Evolutionary conservation across 2,888 invertebrate species (phyloP).

Genomic region (Gastrophysa polygoni): DNA sequence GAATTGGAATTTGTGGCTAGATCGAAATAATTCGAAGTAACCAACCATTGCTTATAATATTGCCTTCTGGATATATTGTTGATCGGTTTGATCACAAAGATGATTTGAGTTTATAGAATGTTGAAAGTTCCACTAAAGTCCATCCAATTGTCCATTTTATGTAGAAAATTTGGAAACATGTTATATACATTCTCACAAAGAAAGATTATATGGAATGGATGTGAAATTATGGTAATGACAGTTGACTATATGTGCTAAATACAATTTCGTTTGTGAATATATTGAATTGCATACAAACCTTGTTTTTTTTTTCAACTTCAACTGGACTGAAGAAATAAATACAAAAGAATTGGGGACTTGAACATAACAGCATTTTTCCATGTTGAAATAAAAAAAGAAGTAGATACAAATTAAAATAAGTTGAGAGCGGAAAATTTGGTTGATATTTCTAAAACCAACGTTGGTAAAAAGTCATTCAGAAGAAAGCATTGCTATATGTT

Average conservation of each 20-base stretch:
- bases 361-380: too few species aligned
- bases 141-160: conserved; percentile 1
- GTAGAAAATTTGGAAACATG: background rate
- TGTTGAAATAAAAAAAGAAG: too few species aligned
- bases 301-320: background rate
- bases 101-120: background rate
- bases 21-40: too few species aligned
- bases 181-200: background rate
- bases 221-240: conserved; percentile 1
- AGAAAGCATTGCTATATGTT: too few species aligned
- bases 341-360: too few species aligned
- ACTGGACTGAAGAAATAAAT: too few species aligned
- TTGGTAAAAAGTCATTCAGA: too few species aligned
- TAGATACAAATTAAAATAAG: too few species aligned
- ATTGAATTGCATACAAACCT: background rate
- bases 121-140: background rate
- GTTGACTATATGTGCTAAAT: background rate
- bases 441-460: too few species aligned
- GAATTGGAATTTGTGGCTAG: too few species aligned
- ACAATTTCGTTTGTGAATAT: background rate
- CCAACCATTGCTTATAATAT: background rate
- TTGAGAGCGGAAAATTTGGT: too few species aligned
- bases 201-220: background rate
- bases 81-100: background rate
- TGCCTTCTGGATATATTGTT: background rate